phyloP scores from a whole-genome alignment of 2,113 vertebrate species.

The Ceuthmochares aereus region DNA sequence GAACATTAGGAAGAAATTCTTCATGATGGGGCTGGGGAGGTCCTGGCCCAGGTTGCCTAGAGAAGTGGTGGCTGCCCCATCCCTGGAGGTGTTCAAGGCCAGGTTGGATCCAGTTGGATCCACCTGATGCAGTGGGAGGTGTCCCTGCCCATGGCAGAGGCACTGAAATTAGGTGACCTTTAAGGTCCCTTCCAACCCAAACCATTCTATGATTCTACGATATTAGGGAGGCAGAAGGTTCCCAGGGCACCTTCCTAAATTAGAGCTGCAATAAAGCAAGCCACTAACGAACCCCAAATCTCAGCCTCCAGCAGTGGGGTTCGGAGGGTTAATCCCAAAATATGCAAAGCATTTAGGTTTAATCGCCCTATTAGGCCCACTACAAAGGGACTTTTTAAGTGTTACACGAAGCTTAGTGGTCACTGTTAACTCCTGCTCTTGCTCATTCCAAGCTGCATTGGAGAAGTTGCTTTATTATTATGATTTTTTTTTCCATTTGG shows the following conservation, averaged over 20 bases:
- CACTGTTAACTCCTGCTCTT: slow-evolving; percentile 37
- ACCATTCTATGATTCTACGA: accelerated
- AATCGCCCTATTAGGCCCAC: slow-evolving; percentile 26
- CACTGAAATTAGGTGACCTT: too few species aligned
- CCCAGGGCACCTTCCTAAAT: background rate
- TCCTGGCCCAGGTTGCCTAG: too few species aligned
- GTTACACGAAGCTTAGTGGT: slow-evolving; percentile 13
- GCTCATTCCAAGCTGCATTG: background rate
- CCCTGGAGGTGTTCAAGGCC: too few species aligned
- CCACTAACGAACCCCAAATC: background rate
- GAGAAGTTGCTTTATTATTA: slow-evolving; percentile 27
- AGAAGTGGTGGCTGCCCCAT: too few species aligned
- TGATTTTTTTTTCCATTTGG: slow-evolving; percentile 3
- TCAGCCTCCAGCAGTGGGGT: background rate
- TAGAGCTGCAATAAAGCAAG: background rate
- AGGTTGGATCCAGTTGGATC: too few species aligned
- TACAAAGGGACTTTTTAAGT: slow-evolving; percentile 64
- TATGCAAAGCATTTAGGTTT: slow-evolving; percentile 65
- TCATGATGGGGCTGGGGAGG: too few species aligned
- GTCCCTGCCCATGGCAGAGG: too few species aligned
- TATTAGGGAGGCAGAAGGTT: background rate
- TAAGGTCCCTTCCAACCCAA: too few species aligned
- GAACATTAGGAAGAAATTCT: too few species aligned
- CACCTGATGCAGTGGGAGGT: too few species aligned
- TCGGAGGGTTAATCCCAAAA: slow-evolving; percentile 59